Percentiles rank a stretch among this genome's conserved stretches.
phyloP scores from a whole-genome alignment of 2,888 invertebrate species.

The Mesorhabditis belari region DNA sequence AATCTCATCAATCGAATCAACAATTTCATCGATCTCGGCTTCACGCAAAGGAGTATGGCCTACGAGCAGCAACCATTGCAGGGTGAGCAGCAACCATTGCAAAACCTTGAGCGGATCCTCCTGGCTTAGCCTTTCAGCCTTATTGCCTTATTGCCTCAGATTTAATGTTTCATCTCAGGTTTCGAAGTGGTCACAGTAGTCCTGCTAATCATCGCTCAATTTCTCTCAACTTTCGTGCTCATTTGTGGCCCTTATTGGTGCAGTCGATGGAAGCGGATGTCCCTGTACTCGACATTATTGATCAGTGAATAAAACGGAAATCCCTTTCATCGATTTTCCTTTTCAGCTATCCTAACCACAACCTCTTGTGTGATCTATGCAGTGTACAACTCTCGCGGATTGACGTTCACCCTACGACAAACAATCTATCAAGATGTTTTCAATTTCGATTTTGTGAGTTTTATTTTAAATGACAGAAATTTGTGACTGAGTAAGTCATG shows the following conservation, averaged over 20 bases:
- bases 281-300: slow-evolving; percentile 2
- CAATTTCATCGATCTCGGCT: slow-evolving; percentile 11
- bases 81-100: slow-evolving; percentile 4
- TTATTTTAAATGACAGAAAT: too few species aligned
- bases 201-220: slow-evolving; percentile 12
- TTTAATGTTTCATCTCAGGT: slow-evolving; percentile 6
- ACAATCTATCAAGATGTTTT: slow-evolving; percentile 15
- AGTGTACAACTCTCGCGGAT: slow-evolving; percentile 21
- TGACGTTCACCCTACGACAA: slow-evolving; percentile 23
- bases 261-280: slow-evolving; percentile 15
- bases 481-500: too few species aligned
- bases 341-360: slow-evolving; percentile 13
- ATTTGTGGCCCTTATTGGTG: slow-evolving; percentile 21
- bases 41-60: slow-evolving; percentile 6
- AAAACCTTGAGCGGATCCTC: not conserved
- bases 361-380: slow-evolving; percentile 21
- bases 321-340: not conserved
- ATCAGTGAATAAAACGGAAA: not conserved
- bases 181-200: slow-evolving; percentile 19
- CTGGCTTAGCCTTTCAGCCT: not conserved
- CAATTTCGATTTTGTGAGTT: slow-evolving; percentile 15
- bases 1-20: slow-evolving; percentile 19
- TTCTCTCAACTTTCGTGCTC: slow-evolving; percentile 11
- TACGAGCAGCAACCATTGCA: slow-evolving; percentile 20
- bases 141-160: not conserved